Evolutionary conservation across 1,140 invertebrate genomes (phyloP), one percentile per base, ranked within the genome.

Genomic region (Trinorchestia longiramus): DNA sequence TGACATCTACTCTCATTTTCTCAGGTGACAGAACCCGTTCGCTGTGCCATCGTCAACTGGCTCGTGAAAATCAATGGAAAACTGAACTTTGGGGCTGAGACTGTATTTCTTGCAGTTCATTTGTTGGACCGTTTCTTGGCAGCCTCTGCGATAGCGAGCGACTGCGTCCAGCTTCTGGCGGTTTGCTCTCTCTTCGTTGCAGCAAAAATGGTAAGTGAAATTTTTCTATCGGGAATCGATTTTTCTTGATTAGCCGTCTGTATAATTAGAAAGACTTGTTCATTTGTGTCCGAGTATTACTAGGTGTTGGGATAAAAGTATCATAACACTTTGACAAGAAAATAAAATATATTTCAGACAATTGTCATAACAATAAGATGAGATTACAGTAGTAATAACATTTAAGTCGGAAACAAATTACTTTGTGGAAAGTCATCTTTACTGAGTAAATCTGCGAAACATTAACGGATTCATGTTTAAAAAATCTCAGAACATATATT

Each of bases 1-100:
- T 53, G 47, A 53, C 47, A 3, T 77, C 8, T 77, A 36, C 62
- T 43, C 43, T 90, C 41, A 90, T 90, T 90, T 90, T 6, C n/a
- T 15, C 87, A 96, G 95, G 90, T 96, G 42, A 96, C 95, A 42
- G 95, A 96, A 53, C 95, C 43, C 44, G 77, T 96, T n/a, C 47
- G 95, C 23, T 96, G 95, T 36, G 95, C 95, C 87, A 77, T 96
- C 45, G 92, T 96, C 90, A 96, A 96, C 44, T 96, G 95, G 95
- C 77, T 96, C 41, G 53, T 96, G 44, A 96, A 96, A 57, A 77
- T 96, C 43, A 96, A 96, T 47, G 57, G 91, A 45, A 57, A 96
- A 95, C 90, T 96, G 41, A 43, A 95, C 41, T 96, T 96, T 45
- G 95, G 95, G 17, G 45, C 95, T 17, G 95, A 96, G 87, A 96